Evolutionary conservation across 2,797 vertebrate genomes (phyloP), one percentile per base, ranked within the genome.

Genomic region (Coilia nasus): DNA sequence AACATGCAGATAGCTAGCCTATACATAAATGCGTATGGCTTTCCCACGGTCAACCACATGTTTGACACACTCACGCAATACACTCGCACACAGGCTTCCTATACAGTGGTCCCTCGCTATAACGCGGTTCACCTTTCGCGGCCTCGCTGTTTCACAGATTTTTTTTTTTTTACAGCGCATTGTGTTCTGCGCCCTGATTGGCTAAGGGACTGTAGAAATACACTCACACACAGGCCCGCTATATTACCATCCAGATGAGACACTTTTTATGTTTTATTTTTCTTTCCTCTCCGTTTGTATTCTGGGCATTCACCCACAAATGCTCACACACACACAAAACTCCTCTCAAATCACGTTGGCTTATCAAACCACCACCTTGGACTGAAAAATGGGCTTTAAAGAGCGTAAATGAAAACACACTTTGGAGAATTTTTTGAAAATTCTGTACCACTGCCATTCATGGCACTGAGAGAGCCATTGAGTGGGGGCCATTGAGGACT

Each of bases 281-380:
- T 31, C 28, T 10, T 9, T 25, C 1, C 62, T 19, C 31, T 41
- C 14, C 17, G 5, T 78, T 21, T 21, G 9, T 35, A 78, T 17
- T 7, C 71, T 44, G 35, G 31, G 35, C 28, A 35, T 75, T 41
- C 67, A 75, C 31, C 31, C 35, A 78, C 17, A 78, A 78, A 44
- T 35, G 64, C 28, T 71, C 64, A 54, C 7, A 54, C 35, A 41
- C 35, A 41, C 28, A 71, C 28, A 78, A 78, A 78, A 78, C 59
- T 82, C 21, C 17, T 67, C 23, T 28, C 71, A 82, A 35, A 25
- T 44, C 80, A 57, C 12, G 17, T 81, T 80, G 59, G 64, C 75
- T 81, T 82, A 80, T 62, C 41, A 64, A 82, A 15, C 83, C 6
- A 67, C 71, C 86, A 81, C 56, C 75, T 25, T 67, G 75, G 78